Evolutionary conservation across 1,140 invertebrate species (phyloP).

Genomic region (Bombus consobrinus): DNA sequence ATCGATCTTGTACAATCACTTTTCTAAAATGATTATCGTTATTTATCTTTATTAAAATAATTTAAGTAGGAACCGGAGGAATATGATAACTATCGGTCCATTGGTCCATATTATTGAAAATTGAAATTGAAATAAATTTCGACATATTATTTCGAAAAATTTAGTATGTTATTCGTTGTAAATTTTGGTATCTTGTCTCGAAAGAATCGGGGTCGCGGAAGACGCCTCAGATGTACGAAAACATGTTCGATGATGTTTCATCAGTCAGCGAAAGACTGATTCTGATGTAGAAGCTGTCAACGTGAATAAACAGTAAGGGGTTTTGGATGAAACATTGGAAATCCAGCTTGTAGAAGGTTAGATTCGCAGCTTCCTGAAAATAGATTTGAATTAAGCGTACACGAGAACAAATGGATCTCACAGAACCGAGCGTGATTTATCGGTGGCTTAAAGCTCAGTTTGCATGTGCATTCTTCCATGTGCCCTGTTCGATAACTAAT

Average conservation of each 20-base stretch:
- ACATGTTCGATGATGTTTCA: background rate
- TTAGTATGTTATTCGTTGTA: background rate
- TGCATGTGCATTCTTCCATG: no score
- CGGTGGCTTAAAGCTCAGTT: background rate
- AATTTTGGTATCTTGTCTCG: background rate
- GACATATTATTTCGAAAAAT: background rate
- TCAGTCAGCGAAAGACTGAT: background rate
- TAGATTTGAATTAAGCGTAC: slow-evolving; percentile 4
- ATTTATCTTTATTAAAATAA: no score
- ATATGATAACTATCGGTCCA: no score
- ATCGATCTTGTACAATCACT: no score
- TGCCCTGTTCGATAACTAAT: background rate
- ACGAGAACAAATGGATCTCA: background rate
- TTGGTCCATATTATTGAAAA: no score
- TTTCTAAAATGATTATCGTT: no score
- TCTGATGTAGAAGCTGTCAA: background rate
- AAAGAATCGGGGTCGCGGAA: background rate
- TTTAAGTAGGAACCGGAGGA: no score
- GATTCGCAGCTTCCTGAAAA: background rate
- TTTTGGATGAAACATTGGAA: background rate
- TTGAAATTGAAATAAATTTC: no score
- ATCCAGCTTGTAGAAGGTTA: background rate
- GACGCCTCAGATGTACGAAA: background rate
- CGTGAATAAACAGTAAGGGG: background rate
- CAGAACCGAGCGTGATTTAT: background rate